Base-by-base conservation (phyloP, 2,797 vertebrate species). In the Halcyon leucocephala region DNA sequence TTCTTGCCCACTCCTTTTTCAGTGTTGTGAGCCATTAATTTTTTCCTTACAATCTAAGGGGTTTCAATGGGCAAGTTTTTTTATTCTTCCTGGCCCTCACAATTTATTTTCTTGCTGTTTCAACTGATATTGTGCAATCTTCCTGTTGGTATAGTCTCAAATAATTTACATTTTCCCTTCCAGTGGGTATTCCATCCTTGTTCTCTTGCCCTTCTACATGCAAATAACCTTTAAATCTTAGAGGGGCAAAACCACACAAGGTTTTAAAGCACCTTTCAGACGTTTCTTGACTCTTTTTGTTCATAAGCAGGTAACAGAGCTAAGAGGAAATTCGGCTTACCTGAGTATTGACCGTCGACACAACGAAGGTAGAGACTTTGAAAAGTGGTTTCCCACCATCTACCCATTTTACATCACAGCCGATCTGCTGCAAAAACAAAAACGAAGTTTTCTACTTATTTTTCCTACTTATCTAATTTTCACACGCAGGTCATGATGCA, bases 261-360 rank as follows among this genome's bases (percentile, higher is more conserved):
- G 52, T 67, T 42, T 54, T 31, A 80, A 73, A 93, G 19, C 4
- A 19, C 18, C 29, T 44, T 92, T 73, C 42, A 57, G 70, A 29
- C 5, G 49, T 24, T 29, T 37, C 35, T 52, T 29, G 37, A 51
- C 12, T 37, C 28, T 44, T 81, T 60, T 20, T 49, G 37, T 48
- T 62, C 28, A 29, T 13, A 48, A 91, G 26, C 55, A 78, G 52
- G 46, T 46, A 89, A 80, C 25, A 71, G 19, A 66, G 12, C 33
- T 39, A 31, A 66, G 69, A 70, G 21, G 65, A 46, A 83, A 52
- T 20, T 9, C 7, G 3, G 49, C 96, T 97, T 95, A 99, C 99
- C 99, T 99, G 99, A 98, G 99, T 99, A 92, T 99, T 99, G 79
- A 99, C 98, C 84, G 99, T 99, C 20, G 99, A 99, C 57, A 99